A percentile compares a stretch with the other conserved stretches of the same genome.
Evolutionary conservation across 2,888 invertebrate genomes (phyloP).

Genomic region (Lasioglossum malachurum): DNA sequence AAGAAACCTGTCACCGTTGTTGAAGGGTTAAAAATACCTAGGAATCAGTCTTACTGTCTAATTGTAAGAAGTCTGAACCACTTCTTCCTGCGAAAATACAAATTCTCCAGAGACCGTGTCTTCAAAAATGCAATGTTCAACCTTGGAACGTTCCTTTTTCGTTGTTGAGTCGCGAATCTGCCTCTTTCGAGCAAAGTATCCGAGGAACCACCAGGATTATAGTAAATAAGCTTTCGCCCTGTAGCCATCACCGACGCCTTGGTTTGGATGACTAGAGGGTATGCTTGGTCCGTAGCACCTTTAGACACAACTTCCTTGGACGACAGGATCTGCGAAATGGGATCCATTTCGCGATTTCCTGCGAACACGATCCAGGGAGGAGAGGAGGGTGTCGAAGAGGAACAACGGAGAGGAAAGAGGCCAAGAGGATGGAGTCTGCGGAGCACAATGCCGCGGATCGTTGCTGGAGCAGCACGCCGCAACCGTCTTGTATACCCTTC

Average conservation of each 20-base stretch:
- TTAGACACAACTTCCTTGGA: slow-evolving; percentile 67
- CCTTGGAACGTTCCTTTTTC: not conserved
- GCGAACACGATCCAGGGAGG: slow-evolving; percentile 68
- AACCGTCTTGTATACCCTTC: slow-evolving; percentile 59
- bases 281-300: slow-evolving; percentile 56
- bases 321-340: slow-evolving; percentile 70
- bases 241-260: slow-evolving; percentile 29
- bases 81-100: not conserved
- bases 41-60: too few relatives aligned
- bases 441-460: slow-evolving; percentile 67
- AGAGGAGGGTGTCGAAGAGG: not conserved
- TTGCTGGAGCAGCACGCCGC: slow-evolving; percentile 34
- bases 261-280: slow-evolving; percentile 39
- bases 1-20: too few relatives aligned
- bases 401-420: slow-evolving; percentile 2
- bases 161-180: slow-evolving; percentile 34
- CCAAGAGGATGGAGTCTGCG: slow-evolving; percentile 39
- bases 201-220: slow-evolving; percentile 32
- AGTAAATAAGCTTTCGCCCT: slow-evolving; percentile 25
- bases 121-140: not conserved
- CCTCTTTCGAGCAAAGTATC: slow-evolving; percentile 39
- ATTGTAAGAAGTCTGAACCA: too few relatives aligned
- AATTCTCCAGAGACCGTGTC: not conserved
- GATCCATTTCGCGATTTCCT: slow-evolving; percentile 76
- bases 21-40: too few relatives aligned